phyloP scores from a whole-genome alignment of 2,888 invertebrate genomes.

The Cecidostiba fungosa region DNA sequence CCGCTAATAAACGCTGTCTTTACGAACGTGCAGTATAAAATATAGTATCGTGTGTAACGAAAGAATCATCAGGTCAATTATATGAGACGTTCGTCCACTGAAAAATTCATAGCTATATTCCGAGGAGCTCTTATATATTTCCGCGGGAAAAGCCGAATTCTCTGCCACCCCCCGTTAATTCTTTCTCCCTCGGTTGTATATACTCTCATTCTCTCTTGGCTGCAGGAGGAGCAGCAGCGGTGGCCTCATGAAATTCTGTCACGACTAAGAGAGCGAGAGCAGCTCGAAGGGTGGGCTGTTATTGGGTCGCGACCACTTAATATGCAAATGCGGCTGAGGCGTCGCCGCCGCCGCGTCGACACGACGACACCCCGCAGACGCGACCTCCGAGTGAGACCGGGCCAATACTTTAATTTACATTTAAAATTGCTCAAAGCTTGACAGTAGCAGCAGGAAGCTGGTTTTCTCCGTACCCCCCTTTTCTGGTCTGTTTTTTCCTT shows the following conservation, averaged over 20 bases:
- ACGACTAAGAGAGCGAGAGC: constrained; percentile 40
- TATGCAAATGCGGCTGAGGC: constrained; percentile 77
- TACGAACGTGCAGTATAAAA: neutral
- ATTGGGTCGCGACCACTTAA: constrained; percentile 80
- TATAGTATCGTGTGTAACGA: neutral
- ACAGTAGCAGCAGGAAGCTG: constrained; percentile 67
- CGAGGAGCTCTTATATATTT: neutral
- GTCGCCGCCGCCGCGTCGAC: constrained; percentile 66
- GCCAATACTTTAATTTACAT: constrained; percentile 80
- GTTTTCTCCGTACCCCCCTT: constrained; percentile 58
- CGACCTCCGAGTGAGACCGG: constrained; percentile 60
- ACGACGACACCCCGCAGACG: constrained; percentile 51
- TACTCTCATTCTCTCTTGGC: constrained; percentile 26
- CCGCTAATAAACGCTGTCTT: constrained; percentile 26
- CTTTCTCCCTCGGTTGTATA: constrained; percentile 15
- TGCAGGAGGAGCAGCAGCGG: neutral
- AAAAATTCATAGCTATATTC: neutral
- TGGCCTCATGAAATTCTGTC: constrained; percentile 63
- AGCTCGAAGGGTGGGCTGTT: constrained; percentile 69
- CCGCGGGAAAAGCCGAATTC: constrained; percentile 32
- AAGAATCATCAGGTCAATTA: neutral
- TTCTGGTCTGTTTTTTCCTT: constrained; percentile 45
- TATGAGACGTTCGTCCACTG: neutral
- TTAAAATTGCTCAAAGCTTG: constrained; percentile 79
- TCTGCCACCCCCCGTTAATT: constrained; percentile 31